Base-by-base conservation (phyloP, 2,888 invertebrate species). In the Brachypterus glaber region DNA sequence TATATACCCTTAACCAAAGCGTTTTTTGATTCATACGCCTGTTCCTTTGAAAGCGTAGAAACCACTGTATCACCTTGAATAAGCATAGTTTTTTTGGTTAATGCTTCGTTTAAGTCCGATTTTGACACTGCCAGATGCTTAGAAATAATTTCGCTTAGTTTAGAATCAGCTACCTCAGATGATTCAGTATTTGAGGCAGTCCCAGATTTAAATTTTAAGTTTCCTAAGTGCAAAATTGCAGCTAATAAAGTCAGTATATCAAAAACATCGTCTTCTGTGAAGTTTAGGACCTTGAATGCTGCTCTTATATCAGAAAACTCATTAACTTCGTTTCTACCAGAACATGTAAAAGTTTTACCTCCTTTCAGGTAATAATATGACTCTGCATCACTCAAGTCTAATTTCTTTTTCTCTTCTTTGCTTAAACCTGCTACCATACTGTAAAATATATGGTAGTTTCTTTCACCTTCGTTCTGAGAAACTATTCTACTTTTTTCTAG, bases 361-460 rank as follows among this genome's bases (percentile, higher is more conserved):
- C 85, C 83, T 45, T 78, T 82, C 24, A 95, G 69, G 60, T 92
- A 93, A 51, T 72, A 73, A 62, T 89, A 95, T 49, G 84, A 76
- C 7, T 73, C 72, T 0, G 86, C 76, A 21, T 79, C 77, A 5
- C 72, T 72, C 18, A 96, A 66, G 37, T 89, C 84, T 17, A 93
- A 67, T 46, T 76, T 77, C 43, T 74, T 76, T 55, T 82, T 86
- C 58, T 95, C 92, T 1, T 89, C 82, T 11, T 72, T 70, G 1
- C 75, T 74, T 41, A 96, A 64, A 0, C 95, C 96, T 7, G 82
- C 81, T 40, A 96, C 68, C 63, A 96, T 75, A 49, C 90, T 81
- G 63, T 95, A 95, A 68, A 96, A 96, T 45, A 95, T 86, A 61
- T 95, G 95, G 63, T 95, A 96, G 64, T 96, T 97, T 49, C 93